Evolutionary conservation across 2,113 vertebrate genomes (phyloP).

Genomic region (Sitta europaea): DNA sequence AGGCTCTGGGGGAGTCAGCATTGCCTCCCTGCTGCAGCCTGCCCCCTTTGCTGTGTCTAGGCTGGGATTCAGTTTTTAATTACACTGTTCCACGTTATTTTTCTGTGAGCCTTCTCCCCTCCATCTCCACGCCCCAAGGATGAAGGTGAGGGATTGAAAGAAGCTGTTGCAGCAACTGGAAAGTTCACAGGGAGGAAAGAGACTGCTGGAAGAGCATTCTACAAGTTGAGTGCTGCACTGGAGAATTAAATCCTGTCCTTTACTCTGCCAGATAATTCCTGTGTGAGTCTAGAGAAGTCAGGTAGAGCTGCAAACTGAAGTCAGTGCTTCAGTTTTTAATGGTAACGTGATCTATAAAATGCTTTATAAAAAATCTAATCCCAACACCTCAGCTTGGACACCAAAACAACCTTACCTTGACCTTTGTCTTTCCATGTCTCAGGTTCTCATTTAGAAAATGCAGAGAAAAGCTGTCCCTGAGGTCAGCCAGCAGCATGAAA

Average conservation of each 20-base stretch:
- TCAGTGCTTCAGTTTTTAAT: constrained; percentile 8
- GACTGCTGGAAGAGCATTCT: neutral
- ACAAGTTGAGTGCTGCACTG: neutral
- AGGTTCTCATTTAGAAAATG: neutral
- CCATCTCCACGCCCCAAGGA: neutral
- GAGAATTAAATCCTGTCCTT: neutral
- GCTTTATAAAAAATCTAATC: neutral
- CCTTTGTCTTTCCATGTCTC: neutral
- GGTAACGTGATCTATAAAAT: neutral
- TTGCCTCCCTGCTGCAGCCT: neutral
- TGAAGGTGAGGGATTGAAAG: neutral
- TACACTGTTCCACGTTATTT: neutral
- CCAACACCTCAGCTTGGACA: neutral
- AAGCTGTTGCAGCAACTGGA: neutral
- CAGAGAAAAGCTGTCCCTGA: neutral
- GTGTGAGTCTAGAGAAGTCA: neutral
- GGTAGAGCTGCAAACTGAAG: constrained; percentile 3
- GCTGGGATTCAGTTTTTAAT: neutral
- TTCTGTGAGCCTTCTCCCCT: neutral
- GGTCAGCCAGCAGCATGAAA: neutral
- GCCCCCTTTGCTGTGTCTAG: neutral
- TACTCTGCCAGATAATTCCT: neutral
- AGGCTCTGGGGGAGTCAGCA: neutral
- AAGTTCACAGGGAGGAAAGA: neutral
- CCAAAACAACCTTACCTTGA: neutral